These are phyloP conservation scores for Patella caerulea DNA, from an alignment of 2,888 invertebrate genomes.

Conservation along the genomic window DNA sequence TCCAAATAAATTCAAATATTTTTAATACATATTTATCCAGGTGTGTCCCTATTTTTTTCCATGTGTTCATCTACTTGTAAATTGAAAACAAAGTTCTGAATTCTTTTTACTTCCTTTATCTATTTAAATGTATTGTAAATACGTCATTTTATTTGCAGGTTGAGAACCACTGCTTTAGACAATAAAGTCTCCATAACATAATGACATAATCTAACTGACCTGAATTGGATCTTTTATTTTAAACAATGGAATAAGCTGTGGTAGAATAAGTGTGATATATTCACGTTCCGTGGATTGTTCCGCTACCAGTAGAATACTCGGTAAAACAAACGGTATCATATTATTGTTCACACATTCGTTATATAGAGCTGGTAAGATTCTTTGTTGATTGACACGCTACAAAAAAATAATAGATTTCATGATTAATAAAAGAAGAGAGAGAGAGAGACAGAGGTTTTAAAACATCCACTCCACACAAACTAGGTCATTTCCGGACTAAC, in stretches of 20 bases:
- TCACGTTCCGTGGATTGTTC: constrained; percentile 88
- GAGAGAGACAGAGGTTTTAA: too few relatives aligned
- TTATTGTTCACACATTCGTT: constrained; percentile 94
- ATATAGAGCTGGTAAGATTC: constrained; percentile 89
- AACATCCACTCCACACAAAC: too few relatives aligned
- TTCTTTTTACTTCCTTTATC: background rate
- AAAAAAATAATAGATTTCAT: constrained; percentile 32
- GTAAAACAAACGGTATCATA: constrained; percentile 97
- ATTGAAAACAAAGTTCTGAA: background rate
- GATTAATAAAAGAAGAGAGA: background rate
- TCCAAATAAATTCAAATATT: too few relatives aligned
- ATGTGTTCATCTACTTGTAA: too few relatives aligned
- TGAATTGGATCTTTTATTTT: constrained; percentile 89
- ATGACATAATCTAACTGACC: constrained; percentile 72
- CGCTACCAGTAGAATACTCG: constrained; percentile 89
- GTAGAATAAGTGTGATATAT: constrained; percentile 85
- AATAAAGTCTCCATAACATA: too few relatives aligned
- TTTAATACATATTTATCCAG: too few relatives aligned
- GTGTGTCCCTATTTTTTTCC: too few relatives aligned
- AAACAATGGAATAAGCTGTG: constrained; percentile 90
- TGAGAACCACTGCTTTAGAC: too few relatives aligned
- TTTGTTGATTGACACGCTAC: constrained; percentile 73
- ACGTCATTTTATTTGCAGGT: background rate
- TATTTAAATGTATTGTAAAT: background rate
- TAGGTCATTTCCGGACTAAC: too few relatives aligned